phyloP scores from a whole-genome alignment of 2,797 vertebrate genomes.

The Leptoclinus maculatus region DNA sequence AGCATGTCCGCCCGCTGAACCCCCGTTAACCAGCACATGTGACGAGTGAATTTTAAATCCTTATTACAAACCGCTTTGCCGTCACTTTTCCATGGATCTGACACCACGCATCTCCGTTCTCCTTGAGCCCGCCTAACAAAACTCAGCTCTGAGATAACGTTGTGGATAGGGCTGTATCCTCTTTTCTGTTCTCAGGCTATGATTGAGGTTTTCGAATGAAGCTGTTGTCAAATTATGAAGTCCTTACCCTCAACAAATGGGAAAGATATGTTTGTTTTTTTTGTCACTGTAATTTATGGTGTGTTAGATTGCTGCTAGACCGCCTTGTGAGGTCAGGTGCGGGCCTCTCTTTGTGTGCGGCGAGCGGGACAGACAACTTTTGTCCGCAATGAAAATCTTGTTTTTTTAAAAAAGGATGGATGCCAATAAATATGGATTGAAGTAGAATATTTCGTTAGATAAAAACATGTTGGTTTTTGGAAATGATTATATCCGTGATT shows the following conservation, averaged over 20 bases:
- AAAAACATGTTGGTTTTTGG: neutral
- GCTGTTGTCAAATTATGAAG: neutral
- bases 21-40: neutral
- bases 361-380: neutral
- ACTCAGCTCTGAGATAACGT: neutral
- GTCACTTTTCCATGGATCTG: neutral
- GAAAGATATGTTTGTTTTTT: rapidly evolving
- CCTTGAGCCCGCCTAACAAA: neutral
- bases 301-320: neutral
- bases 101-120: neutral
- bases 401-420: too few species aligned
- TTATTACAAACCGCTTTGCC: neutral
- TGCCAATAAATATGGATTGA: neutral
- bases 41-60: neutral
- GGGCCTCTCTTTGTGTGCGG: neutral
- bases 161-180: neutral
- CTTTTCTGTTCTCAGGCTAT: neutral
- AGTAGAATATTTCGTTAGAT: neutral
- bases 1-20: neutral
- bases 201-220: neutral
- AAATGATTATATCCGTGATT: neutral
- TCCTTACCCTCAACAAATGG: neutral
- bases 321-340: neutral
- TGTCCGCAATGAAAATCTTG: neutral
- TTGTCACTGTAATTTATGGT: neutral